Conservation (phyloP, 1,140 invertebrate genomes). For the Aphidius gifuensis region DNA sequence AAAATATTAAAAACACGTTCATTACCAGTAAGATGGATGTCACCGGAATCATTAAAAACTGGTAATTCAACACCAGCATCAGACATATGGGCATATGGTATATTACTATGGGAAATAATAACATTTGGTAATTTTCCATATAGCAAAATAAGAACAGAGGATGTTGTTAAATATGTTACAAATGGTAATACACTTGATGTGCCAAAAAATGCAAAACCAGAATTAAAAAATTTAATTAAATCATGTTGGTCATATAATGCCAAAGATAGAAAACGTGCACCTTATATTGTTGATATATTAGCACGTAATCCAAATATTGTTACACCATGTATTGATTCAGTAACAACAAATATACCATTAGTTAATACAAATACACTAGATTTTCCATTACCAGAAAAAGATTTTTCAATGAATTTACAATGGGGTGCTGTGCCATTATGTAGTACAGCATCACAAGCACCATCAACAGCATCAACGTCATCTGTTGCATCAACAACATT, state of each 20-base stretch:
- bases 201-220: constrained; percentile 70
- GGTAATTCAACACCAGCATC: constrained; percentile 83
- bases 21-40: constrained; percentile 92
- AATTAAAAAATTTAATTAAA: constrained; percentile 71
- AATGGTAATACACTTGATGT: constrained; percentile 68
- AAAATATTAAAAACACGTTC: constrained; percentile 83
- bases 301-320: constrained; percentile 74
- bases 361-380: constrained; percentile 62
- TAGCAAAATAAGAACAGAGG: constrained; percentile 78
- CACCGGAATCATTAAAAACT: constrained; percentile 73
- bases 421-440: no score
- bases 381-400: constrained; percentile 48
- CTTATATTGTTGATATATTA: constrained; percentile 76
- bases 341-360: constrained; percentile 68
- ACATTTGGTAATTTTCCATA: constrained; percentile 87
- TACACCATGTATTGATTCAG: constrained; percentile 75
- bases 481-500: no score
- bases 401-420: no score
- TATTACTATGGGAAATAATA: constrained; percentile 80
- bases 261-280: constrained; percentile 69
- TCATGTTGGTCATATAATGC: constrained; percentile 74
- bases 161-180: constrained; percentile 80
- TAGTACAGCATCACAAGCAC: no score
- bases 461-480: no score
- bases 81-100: constrained; percentile 84